Evolutionary conservation across 1,140 invertebrate genomes (phyloP).

Genomic region (Tenebrio molitor): DNA sequence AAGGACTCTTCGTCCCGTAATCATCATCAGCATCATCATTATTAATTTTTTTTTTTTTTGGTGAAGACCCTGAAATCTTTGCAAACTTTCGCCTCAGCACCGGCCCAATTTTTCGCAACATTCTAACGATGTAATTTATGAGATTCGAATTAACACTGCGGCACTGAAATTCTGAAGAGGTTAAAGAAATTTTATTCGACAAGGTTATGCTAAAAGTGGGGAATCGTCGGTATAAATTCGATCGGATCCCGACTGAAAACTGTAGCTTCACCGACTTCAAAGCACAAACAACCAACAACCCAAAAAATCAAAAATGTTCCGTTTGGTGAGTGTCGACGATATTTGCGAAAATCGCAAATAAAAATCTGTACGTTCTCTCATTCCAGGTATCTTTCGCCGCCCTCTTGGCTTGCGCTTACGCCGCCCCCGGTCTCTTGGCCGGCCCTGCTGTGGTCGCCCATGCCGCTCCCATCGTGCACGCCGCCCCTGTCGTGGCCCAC

Average conservation of each 20-base stretch:
- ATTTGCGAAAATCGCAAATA: not conserved
- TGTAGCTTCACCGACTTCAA: slow-evolving; percentile 6
- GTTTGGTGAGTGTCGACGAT: slow-evolving; percentile 18
- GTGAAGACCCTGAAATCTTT: no score
- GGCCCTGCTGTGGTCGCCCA: slow-evolving; percentile 66
- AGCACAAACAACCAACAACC: slow-evolving; percentile 19
- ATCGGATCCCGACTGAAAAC: not conserved
- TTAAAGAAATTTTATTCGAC: slow-evolving; percentile 5
- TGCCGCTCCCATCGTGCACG: slow-evolving; percentile 66
- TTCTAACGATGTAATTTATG: slow-evolving; percentile 34
- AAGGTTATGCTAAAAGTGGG: slow-evolving; percentile 27
- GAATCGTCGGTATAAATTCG: slow-evolving; percentile 25
- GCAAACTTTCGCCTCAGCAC: no score
- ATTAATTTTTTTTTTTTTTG: no score
- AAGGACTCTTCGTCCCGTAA: no score
- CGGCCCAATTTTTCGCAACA: no score
- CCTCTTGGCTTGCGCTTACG: slow-evolving; percentile 70
- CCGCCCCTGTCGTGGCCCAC: slow-evolving; percentile 68
- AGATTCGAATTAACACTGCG: slow-evolving; percentile 12
- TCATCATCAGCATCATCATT: no score
- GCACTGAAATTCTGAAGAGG: slow-evolving; percentile 19
- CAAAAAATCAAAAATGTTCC: slow-evolving; percentile 33
- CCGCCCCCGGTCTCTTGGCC: slow-evolving; percentile 67
- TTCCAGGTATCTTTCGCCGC: slow-evolving; percentile 53
- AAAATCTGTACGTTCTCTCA: not conserved